phyloP scores from a whole-genome alignment of 2,113 vertebrate species.

The Nerophis lumbriciformis region DNA sequence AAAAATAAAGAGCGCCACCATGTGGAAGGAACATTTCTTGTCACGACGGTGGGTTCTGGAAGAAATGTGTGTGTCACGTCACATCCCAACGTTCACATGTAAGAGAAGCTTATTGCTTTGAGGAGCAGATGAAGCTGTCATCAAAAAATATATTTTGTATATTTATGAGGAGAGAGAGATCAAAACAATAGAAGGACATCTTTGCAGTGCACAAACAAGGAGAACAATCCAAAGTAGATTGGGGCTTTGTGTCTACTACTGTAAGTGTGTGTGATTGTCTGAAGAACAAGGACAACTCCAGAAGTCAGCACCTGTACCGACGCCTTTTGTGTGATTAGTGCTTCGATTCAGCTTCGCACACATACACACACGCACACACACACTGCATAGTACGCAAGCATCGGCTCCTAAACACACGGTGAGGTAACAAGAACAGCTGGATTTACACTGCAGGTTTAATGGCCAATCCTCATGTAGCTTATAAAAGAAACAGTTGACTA shows the following conservation, averaged over 20 bases:
- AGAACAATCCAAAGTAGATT: conserved; percentile 18
- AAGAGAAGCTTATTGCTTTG: conserved; percentile 61
- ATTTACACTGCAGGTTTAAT: too few species aligned
- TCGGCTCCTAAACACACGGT: too few species aligned
- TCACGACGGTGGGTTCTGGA: not conserved
- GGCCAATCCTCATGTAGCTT: too few species aligned
- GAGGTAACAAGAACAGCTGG: too few species aligned
- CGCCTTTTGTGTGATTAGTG: conserved; percentile 22
- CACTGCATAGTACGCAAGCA: too few species aligned
- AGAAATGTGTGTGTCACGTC: not conserved
- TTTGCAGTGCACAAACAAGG: conserved; percentile 59
- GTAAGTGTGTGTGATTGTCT: conserved; percentile 51
- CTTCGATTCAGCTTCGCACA: conserved; percentile 1
- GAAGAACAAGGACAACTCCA: conserved; percentile 20
- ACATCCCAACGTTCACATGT: conserved; percentile 2
- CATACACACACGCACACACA: not conserved
- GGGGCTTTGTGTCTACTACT: not conserved
- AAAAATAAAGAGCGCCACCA: not conserved
- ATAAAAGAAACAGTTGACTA: too few species aligned
- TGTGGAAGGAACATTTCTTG: conserved; percentile 1
- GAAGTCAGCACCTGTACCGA: conserved; percentile 55
- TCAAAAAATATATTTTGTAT: not conserved
- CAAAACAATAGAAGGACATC: conserved; percentile 57
- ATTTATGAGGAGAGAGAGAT: conserved; percentile 56
- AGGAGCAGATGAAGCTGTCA: conserved; percentile 37